Base-by-base conservation (phyloP, 2,797 vertebrate genomes). In the Argentina silus region DNA sequence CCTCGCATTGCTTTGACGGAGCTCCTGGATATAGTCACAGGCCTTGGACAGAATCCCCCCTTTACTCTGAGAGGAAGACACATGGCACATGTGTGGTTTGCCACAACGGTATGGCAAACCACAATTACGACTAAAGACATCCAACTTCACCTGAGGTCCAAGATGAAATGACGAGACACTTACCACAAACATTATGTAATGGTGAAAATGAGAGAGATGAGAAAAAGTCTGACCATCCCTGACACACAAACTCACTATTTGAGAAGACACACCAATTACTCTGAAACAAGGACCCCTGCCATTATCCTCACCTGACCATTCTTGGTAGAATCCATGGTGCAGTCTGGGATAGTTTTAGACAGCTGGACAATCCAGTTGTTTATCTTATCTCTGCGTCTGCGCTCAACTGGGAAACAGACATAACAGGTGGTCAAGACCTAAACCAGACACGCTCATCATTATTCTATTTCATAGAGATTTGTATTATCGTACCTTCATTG, bases 301-400 rank as follows among this genome's bases (percentile, higher is more conserved):
- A 21, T 66, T n/a, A 67, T 7, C 8, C 85, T 86, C 80, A 97
- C 97, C 95, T 98, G 96, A 12, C 94, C 95, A 0, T 96, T 97
- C 85, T 98, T 98, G 85, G 95, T 96, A 68, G 94, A 95, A 74
- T 98, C 97, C 69, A 96, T 90, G 15, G 94, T 95, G 78, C 96
- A 97, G 89, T 98, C 96, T 0, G 97, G 96, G 83, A 98, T 97
- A 71, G 95, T 94, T 90, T 98, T 98, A 1, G 96, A 98, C 36
- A 98, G 93, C 90, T 97, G 96, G 72, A 98, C 96, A 0, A 98
- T 98, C 97, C 97, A 98, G 88, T 98, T 97, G 89, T 98, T 98
- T 80, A 98, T 98, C 88, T 98, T 98, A 87, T 98, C 97, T 60
- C 96, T 83, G 67, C 96, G 95, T 45, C 96, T 91, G 27, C 96